Percentiles rank a stretch among this genome's conserved stretches.
These are phyloP conservation scores for Helicoverpa armigera DNA, from an alignment of 1,140 invertebrate species.

Conservation along the genomic window DNA sequence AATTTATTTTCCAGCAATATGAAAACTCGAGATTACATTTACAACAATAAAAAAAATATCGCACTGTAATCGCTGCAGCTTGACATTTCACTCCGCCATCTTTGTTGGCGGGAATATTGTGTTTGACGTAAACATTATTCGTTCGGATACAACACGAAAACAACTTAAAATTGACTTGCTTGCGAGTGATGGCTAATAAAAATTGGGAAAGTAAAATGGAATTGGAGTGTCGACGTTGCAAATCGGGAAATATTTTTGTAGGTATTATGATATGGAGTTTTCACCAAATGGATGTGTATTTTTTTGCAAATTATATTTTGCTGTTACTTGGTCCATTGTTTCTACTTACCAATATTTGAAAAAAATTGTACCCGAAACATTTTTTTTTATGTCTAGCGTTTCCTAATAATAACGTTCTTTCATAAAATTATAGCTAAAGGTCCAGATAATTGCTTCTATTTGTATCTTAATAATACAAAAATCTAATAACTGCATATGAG, in stretches of 20 bases:
- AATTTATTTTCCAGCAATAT: slow-evolving; percentile 12
- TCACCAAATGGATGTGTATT: not conserved
- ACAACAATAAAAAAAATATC: slow-evolving; percentile 31
- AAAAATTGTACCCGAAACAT: too few species aligned
- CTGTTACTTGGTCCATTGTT: too few species aligned
- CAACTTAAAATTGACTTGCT: slow-evolving; percentile 74
- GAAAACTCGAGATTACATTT: slow-evolving; percentile 44
- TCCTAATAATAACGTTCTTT: too few species aligned
- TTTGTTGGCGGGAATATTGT: slow-evolving; percentile 73
- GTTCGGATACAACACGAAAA: slow-evolving; percentile 65
- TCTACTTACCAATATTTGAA: too few species aligned
- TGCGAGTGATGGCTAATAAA: slow-evolving; percentile 66
- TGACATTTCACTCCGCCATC: slow-evolving; percentile 69
- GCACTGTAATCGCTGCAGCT: slow-evolving; percentile 38
- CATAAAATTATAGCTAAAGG: too few species aligned
- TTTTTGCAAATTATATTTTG: too few species aligned
- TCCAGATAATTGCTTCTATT: not conserved
- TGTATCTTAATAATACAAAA: not conserved
- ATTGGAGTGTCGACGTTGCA: slow-evolving; percentile 18
- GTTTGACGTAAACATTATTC: slow-evolving; percentile 81
- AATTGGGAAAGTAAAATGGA: slow-evolving; percentile 33
- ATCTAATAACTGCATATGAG: slow-evolving; percentile 9
- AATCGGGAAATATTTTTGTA: slow-evolving; percentile 26
- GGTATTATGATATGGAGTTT: not conserved
- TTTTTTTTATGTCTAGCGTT: too few species aligned